Base-by-base conservation (phyloP, 2,797 vertebrate species). In the Heterohyrax brucei region DNA sequence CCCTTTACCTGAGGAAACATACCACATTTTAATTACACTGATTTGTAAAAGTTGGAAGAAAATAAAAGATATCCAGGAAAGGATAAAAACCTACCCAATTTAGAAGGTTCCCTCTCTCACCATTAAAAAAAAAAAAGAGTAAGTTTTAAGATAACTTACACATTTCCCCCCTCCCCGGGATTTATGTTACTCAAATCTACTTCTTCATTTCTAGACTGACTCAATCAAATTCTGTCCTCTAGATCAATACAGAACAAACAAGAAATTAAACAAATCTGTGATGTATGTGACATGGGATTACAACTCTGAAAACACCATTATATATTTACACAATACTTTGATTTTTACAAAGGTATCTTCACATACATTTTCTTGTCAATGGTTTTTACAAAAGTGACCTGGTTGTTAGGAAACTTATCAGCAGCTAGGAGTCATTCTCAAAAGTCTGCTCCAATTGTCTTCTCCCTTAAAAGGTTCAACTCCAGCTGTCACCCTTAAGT, bases 321-420 rank as follows among this genome's bases (percentile, higher is more conserved):
- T 46, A 75, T 39, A 8, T 22, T 39, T 87, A 66, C 4, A 77
- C 1, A 28, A 56, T 46, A 76, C 53, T 89, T 89, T 76, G 93
- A 93, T 86, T 86, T 86, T 86, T 61, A 75, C 44, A 30, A 89
- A 66, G 44, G 39, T 90, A 48, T 92, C 48, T 93, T 80, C 50
- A 30, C 3, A 86, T 66, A 48, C 10, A 78, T 68, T 77, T 22
- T 81, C 86, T 79, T 44, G 85, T 53, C 86, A 83, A 89, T 80
- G 28, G 16, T 92, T 88, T 84, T 53, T 9, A 91, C 80, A 91
- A 62, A 30, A 91, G 12, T 84, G 48, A 26, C 33, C 12, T 53
- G 16, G 39, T 8, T 8, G 73, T n/a, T 59, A 80, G 3, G 56
- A 77, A 87, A 72, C 28, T 62, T 48, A 88, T 30, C 24, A 53